phyloP scores from a whole-genome alignment of 2,113 vertebrate species.

The Pteruthius melanotis region DNA sequence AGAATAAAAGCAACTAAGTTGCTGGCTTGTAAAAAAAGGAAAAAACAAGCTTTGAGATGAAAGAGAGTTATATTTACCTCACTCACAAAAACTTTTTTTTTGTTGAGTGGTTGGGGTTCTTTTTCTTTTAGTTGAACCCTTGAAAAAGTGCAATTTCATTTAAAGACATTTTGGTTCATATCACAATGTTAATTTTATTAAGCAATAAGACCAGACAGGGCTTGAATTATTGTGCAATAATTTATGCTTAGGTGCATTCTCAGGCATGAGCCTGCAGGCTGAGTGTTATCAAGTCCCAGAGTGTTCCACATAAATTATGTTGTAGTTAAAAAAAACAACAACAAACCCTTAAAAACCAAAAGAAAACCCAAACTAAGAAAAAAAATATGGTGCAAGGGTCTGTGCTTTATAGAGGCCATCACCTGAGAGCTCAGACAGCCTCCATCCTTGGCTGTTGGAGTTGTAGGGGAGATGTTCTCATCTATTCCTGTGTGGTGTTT shows the following conservation, averaged over 20 bases:
- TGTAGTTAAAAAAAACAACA: neutral
- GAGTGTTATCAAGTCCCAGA: neutral
- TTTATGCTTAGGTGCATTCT: conserved; percentile 38
- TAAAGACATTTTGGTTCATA: conserved; percentile 41
- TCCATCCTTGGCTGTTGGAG: neutral
- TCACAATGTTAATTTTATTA: conserved; percentile 45
- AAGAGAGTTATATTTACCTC: neutral
- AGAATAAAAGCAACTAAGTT: conserved; percentile 44
- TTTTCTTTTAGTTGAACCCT: neutral
- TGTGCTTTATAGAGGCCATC: neutral
- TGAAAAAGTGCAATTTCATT: conserved; percentile 39
- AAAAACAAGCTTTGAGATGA: conserved; percentile 6
- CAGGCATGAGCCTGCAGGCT: neutral
- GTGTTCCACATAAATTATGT: neutral
- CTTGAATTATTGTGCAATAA: conserved; percentile 55
- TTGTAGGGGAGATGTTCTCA: neutral
- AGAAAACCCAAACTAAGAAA: neutral
- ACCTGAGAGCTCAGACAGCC: neutral
- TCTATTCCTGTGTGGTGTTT: neutral
- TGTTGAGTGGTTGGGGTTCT: neutral
- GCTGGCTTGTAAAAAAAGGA: conserved; percentile 5
- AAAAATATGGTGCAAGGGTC: neutral
- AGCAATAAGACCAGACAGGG: conserved; percentile 25
- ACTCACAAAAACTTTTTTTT: neutral
- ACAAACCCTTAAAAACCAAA: neutral